Base-by-base conservation (phyloP, 2,797 vertebrate species). In the Gymnocypris eckloni region DNA sequence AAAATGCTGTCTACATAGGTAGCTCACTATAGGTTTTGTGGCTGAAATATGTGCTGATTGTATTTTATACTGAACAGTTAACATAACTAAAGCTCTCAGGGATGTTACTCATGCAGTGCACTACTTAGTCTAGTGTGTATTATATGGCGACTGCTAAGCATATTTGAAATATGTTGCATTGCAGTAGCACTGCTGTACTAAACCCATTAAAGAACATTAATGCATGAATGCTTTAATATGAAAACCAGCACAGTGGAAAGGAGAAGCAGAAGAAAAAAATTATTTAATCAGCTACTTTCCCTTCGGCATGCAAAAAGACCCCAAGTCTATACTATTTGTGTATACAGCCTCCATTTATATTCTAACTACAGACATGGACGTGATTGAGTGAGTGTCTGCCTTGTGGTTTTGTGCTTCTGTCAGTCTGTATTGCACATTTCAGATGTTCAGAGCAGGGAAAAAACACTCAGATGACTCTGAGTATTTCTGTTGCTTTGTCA, bases 221-320 rank as follows among this genome's bases (percentile, higher is more conserved):
- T 82, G 52, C 67, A 82, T 82, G 52, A 72, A 20, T 43, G 59
- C 78, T 64, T 79, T 79, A 79, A 64, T 79, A 72, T 72, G 39
- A 70, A 69, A 70, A 70, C 33, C 78, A 66, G 41, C 59, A 13
- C 33, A 70, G 48, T 50, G 48, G 79, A 81, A 70, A 54, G 48
- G 20, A 45, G 33, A 54, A 39, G 56, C 45, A 75, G 11, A 41
- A n/a, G 28, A 33, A 33, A 59, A 33, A 50, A n/a, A 9, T 50
- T 6, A 75, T 83, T 83, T 48, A 75, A 83, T 83, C 43, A 25
- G 20, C 50, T 76, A n/a, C 71, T 76, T 66, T 83, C 56, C 69
- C n/a, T 61, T 61, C 25, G 6, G 82, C 13, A 45, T 61, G 12
- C 77, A 64, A 18, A 81, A 81, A 69, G 43, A 69, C 79, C 28